Evolutionary conservation across 1,140 invertebrate species (phyloP).

Genomic region (Hetaerina americana): DNA sequence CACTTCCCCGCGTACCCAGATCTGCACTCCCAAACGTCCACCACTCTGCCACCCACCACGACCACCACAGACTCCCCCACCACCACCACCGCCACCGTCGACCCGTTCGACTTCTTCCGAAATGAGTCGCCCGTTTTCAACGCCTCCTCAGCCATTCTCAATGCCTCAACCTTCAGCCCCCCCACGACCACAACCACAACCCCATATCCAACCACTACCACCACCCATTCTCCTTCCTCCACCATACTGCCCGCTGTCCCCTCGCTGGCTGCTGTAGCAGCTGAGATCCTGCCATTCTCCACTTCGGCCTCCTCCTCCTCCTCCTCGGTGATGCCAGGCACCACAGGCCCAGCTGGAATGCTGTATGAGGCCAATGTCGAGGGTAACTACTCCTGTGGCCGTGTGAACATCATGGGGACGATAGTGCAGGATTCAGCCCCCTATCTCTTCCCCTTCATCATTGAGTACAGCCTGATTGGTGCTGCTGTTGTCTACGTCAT

Average conservation of each 20-base stretch:
- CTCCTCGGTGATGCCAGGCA: slow-evolving; percentile 23
- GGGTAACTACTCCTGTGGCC: slow-evolving; percentile 44
- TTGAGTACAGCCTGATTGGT: slow-evolving; percentile 92
- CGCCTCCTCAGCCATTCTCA: background rate
- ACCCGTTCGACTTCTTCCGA: slow-evolving; percentile 22
- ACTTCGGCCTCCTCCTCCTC: slow-evolving; percentile 12
- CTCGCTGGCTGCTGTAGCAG: background rate
- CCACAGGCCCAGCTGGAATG: background rate
- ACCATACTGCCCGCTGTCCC: slow-evolving; percentile 12
- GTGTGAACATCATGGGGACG: slow-evolving; percentile 82
- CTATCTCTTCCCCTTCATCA: slow-evolving; percentile 90
- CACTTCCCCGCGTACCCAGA: background rate
- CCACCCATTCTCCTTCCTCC: slow-evolving; percentile 9
- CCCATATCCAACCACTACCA: slow-evolving; percentile 13
- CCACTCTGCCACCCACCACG: background rate
- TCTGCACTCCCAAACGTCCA: background rate
- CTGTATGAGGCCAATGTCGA: background rate
- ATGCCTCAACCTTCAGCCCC: slow-evolving; percentile 14
- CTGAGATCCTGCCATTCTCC: background rate
- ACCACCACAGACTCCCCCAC: slow-evolving; percentile 6
- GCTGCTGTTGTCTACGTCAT: slow-evolving; percentile 95
- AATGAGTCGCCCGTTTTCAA: background rate
- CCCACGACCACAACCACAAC: slow-evolving; percentile 17
- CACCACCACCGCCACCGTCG: slow-evolving; percentile 16
- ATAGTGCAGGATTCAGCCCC: slow-evolving; percentile 83